Conservation (phyloP, 2,888 invertebrate species). For the Amphipoea oculea region DNA sequence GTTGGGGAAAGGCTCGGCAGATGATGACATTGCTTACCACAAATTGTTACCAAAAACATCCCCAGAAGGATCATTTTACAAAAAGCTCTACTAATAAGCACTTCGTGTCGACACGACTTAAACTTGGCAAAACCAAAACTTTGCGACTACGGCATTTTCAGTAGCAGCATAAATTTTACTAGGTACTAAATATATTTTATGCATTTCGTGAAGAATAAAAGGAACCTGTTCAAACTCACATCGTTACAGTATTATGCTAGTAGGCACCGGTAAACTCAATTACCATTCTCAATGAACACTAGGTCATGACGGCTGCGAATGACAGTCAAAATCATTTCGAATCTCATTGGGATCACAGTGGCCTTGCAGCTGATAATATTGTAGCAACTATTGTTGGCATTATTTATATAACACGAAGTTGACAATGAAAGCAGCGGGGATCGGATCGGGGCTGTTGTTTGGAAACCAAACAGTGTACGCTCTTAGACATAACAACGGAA, state of each 20-base stretch:
- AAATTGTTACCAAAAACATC: no score
- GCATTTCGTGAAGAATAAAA: neutral
- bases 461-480: neutral
- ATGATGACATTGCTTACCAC: no score
- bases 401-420: constrained; percentile 34
- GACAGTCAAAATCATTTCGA: constrained; percentile 28
- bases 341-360: constrained; percentile 33
- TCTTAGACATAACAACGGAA: neutral
- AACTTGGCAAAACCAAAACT: no score
- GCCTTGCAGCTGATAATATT: constrained; percentile 33
- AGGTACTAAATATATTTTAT: neutral
- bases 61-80: no score
- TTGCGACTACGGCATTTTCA: no score
- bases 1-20: no score
- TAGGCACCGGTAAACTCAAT: constrained; percentile 12
- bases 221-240: neutral
- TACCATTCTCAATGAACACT: constrained; percentile 18
- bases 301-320: constrained; percentile 26
- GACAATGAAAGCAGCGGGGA: constrained; percentile 32
- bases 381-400: constrained; percentile 27
- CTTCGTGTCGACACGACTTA: no score
- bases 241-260: neutral
- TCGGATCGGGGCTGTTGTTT: constrained; percentile 12
- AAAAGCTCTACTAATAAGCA: no score
- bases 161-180: no score